Conservation (phyloP, 2,888 invertebrate genomes). For the Cryptocheilus praepositus region DNA sequence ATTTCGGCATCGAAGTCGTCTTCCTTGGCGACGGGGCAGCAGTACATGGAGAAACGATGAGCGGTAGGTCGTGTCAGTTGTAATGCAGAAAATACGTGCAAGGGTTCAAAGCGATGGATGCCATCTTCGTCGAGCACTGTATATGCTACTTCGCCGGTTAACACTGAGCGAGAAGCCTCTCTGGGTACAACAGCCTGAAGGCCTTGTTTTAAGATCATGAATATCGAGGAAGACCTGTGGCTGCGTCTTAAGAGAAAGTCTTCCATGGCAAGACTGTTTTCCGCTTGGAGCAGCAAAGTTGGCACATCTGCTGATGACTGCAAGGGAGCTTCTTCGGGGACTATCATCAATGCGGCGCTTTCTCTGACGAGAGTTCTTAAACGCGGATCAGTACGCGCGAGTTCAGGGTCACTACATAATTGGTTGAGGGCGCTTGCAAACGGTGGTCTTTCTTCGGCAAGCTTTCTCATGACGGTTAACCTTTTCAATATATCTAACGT, state of each 20-base stretch:
- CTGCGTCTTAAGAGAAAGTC: conserved; percentile 81
- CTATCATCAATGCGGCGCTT: conserved; percentile 83
- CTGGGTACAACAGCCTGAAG: conserved; percentile 86
- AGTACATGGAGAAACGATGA: conserved; percentile 82
- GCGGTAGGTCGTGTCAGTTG: conserved; percentile 81
- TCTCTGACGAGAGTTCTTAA: conserved; percentile 83
- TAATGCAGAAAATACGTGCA: conserved; percentile 84
- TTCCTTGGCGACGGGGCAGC: conserved; percentile 78
- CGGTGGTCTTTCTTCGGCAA: conserved; percentile 82
- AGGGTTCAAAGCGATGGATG: conserved; percentile 84
- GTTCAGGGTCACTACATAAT: conserved; percentile 81
- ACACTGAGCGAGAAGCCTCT: conserved; percentile 84
- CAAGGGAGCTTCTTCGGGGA: conserved; percentile 79
- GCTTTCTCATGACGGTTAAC: conserved; percentile 82
- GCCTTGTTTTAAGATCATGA: conserved; percentile 84
- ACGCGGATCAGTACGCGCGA: conserved; percentile 82
- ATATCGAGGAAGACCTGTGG: conserved; percentile 78
- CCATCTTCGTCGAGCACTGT: conserved; percentile 87
- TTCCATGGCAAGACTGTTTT: conserved; percentile 86
- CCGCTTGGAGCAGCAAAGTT: conserved; percentile 80
- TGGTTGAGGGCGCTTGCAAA: conserved; percentile 80
- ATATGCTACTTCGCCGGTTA: conserved; percentile 85
- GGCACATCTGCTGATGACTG: conserved; percentile 84
- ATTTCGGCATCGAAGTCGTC: conserved; percentile 74
- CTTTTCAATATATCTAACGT: conserved; percentile 83